Evolutionary conservation across 2,797 vertebrate genomes (phyloP), one percentile per base, ranked within the genome.

Genomic region (Helarctos malayanus): DNA sequence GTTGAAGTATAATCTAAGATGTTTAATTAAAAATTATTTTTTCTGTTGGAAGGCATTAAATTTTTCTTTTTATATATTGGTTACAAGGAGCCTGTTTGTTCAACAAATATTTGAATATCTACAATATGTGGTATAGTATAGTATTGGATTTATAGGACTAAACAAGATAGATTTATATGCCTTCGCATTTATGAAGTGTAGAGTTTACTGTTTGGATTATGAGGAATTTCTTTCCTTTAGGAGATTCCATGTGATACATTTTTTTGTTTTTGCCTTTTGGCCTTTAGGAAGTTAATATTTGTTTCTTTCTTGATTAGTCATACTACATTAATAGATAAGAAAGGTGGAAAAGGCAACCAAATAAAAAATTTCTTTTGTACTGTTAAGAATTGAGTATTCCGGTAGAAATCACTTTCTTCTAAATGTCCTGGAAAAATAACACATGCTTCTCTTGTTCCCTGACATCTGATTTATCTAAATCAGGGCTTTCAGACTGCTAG

Each of bases 201-300:
- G 35, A 49, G 56, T 90, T 93, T 91, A 73, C 63, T 35, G 4
- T 91, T 78, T 80, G 56, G 18, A 29, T 93, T 86, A 78, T 93
- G 49, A 71, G 9, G 25, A 65, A 25, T 89, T 59, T 94, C 79
- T 96, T 94, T 65, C 38, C 41, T 79, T 78, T 75, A 83, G 63
- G 85, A 38, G 49, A 75, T 81, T 93, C 11, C 52, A 57, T 69
- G 45, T 52, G 57, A 79, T 75, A 78, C 65, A 41, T 41, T 93
- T 85, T 89, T 38, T 80, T 86, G 19, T 85, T 86, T 95, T 32
- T 29, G 21, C 25, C 35, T 86, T 97, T 97, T 84, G 95, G n/a
- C 7, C 10, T 94, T 94, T 68, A 35, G 69, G 45, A 95, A 87
- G 19, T 45, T 89, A 68, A 8, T 84, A 81, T 69, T 94, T 94